Conservation (phyloP, 2,888 invertebrate species). For the Parochlus steinenii region DNA sequence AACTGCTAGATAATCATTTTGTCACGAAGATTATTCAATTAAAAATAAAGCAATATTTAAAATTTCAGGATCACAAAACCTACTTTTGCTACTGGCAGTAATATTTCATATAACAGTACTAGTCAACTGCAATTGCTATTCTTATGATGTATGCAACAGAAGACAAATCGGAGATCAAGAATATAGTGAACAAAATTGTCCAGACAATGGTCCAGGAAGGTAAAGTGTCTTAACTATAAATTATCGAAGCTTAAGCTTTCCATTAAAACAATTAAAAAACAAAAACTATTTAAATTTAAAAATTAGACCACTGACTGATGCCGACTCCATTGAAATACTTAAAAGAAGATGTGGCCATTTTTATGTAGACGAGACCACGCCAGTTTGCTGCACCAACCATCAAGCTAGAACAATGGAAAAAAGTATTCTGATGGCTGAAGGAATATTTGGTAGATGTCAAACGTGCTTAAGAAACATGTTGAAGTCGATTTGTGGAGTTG, state of each 20-base stretch:
- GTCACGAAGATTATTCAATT: no score
- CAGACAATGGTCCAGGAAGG: constrained; percentile 25
- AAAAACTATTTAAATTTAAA: no score
- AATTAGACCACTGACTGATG: constrained; percentile 22
- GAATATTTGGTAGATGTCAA: constrained; percentile 62
- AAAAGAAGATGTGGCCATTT: constrained; percentile 44
- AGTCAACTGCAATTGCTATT: neutral
- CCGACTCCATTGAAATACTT: constrained; percentile 31
- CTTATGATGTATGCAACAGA: constrained; percentile 5
- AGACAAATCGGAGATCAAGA: neutral
- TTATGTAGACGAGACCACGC: constrained; percentile 19
- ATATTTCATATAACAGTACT: no score
- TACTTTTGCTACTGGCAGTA: no score
- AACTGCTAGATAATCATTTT: no score
- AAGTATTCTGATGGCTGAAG: constrained; percentile 23
- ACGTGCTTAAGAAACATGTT: constrained; percentile 64
- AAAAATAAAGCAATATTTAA: no score
- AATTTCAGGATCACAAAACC: no score
- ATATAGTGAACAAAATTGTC: constrained; percentile 27
- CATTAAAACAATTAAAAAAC: no score
- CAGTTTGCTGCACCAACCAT: neutral
- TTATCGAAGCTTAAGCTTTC: no score
- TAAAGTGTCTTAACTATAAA: no score
- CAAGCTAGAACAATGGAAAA: constrained; percentile 6
- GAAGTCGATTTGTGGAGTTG: constrained; percentile 60